Conservation (phyloP, 2,888 invertebrate species). For the Polymixis lichenea region DNA sequence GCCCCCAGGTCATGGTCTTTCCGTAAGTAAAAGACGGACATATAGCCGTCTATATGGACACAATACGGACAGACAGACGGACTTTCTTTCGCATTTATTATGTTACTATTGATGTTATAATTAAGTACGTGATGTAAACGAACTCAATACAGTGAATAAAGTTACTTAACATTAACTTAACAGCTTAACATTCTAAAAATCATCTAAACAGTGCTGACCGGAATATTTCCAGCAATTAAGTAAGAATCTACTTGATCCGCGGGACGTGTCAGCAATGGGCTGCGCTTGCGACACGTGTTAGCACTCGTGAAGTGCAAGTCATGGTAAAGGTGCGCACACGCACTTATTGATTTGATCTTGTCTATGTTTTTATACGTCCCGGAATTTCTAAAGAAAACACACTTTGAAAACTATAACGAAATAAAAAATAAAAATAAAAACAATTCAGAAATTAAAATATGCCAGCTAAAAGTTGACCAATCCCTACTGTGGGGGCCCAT, state of each 20-base stretch:
- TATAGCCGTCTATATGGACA: too few relatives aligned
- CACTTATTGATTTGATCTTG: background rate
- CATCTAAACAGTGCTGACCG: slow-evolving; percentile 18
- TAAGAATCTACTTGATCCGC: slow-evolving; percentile 38
- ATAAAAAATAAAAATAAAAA: too few relatives aligned
- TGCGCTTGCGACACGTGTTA: slow-evolving; percentile 30
- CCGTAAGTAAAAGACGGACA: background rate
- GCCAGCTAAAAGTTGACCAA: too few relatives aligned
- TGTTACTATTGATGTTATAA: background rate
- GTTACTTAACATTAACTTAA: slow-evolving; percentile 5
- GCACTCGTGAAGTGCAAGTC: slow-evolving; percentile 30
- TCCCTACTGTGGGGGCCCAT: too few relatives aligned
- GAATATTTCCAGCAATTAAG: slow-evolving; percentile 38
- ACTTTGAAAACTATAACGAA: too few relatives aligned
- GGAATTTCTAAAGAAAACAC: background rate
- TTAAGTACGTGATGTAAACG: background rate
- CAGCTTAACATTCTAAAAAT: slow-evolving; percentile 20
- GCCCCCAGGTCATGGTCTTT: background rate
- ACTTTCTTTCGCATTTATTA: background rate
- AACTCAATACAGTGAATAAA: background rate
- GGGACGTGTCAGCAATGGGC: slow-evolving; percentile 26
- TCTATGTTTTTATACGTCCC: background rate
- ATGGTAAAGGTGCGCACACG: slow-evolving; percentile 5
- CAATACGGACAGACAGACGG: background rate
- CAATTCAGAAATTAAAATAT: too few relatives aligned